A percentile compares a stretch with the other conserved stretches of the same genome.
These are phyloP conservation scores for Euthynnus affinis DNA, from an alignment of 2,797 vertebrate genomes.

Conservation along the genomic window DNA sequence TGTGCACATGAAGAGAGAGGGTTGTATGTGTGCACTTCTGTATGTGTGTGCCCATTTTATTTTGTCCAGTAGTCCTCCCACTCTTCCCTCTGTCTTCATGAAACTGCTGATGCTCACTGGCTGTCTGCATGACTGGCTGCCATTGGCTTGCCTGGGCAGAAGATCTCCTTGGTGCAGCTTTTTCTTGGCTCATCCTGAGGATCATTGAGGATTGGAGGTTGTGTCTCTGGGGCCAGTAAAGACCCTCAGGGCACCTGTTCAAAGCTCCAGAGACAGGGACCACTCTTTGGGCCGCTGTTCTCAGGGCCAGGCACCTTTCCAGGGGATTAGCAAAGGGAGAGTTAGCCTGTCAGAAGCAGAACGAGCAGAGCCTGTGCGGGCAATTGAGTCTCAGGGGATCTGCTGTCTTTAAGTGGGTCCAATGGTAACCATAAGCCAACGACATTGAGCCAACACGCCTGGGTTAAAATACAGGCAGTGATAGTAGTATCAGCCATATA, in stretches of 20 bases:
- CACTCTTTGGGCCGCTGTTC: slow-evolving; percentile 29
- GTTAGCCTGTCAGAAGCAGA: slow-evolving; percentile 47
- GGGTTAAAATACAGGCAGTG: slow-evolving; percentile 26
- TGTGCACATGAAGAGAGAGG: slow-evolving; percentile 29
- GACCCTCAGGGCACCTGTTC: slow-evolving; percentile 55
- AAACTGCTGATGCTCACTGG: slow-evolving; percentile 60
- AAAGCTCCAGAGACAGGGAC: slow-evolving; percentile 58
- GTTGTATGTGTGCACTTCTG: background rate
- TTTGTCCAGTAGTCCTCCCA: slow-evolving; percentile 21
- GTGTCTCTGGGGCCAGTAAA: slow-evolving; percentile 50
- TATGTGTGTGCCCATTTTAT: slow-evolving; percentile 16
- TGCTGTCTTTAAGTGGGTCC: slow-evolving; percentile 41
- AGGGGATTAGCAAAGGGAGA: slow-evolving; percentile 61
- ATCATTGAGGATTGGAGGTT: slow-evolving; percentile 66
- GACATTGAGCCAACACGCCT: slow-evolving; percentile 14
- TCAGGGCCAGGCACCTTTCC: slow-evolving; percentile 53
- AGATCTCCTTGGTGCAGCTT: slow-evolving; percentile 49
- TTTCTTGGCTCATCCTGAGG: slow-evolving; percentile 63
- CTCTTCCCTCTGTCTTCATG: slow-evolving; percentile 32
- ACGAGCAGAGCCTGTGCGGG: slow-evolving; percentile 17
- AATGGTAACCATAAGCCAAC: slow-evolving; percentile 26
- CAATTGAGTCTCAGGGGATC: slow-evolving; percentile 49
- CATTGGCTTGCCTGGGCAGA: slow-evolving; percentile 8
- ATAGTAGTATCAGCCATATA: slow-evolving; percentile 17
- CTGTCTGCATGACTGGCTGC: slow-evolving; percentile 36